Evolutionary conservation across 1,140 invertebrate genomes (phyloP), one percentile per base, ranked within the genome.

Genomic region (Scaptomyza pallida): DNA sequence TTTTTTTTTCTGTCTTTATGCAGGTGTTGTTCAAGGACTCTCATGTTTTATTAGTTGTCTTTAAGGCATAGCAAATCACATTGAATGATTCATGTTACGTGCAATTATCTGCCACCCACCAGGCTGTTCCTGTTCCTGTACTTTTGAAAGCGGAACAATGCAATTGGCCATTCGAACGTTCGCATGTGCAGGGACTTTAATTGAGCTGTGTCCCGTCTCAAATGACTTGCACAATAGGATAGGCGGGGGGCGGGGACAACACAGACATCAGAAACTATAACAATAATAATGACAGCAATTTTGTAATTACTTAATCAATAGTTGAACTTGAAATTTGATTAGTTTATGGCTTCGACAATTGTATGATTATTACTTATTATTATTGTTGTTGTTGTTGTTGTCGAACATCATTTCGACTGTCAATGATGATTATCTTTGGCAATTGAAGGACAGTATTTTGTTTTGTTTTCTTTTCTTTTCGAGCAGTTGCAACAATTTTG

Each of bases 231-330:
- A 26, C 16, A 10, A 16, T 37, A 52, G 45, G 19, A 9, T 45
- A n/a, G 43, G 45, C 4, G 21, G 21, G 15, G n/a, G 30, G 30
- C 30, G 16, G 35, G 0, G 4, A 35, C 8, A 33, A n/a, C 41
- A n/a, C 30, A 26, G 26, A n/a, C 33, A 35, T n/a, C 16, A 12
- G 15, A 16, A 15, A 23, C 9, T n/a, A n/a, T n/a, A n/a, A n/a
- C n/a, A n/a, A 23, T 13, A 23, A 3, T 40, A 65, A 65, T 65
- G 26, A 26, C 33, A 15, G 54, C 44, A 48, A 50, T 50, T 65
- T 57, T 30, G 41, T 41, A 19, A 59, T 65, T 50, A 33, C 26
- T 35, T 40, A 26, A 30, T 65, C 35, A 50, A 59, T 23, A 65
- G 26, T 65, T 59, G 15, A 41, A 48, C 15, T 41, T 9, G 33